A percentile compares a stretch with the other conserved stretches of the same genome.
Conservation (phyloP, 2,113 vertebrate species). For the Elaphurus davidianus region DNA sequence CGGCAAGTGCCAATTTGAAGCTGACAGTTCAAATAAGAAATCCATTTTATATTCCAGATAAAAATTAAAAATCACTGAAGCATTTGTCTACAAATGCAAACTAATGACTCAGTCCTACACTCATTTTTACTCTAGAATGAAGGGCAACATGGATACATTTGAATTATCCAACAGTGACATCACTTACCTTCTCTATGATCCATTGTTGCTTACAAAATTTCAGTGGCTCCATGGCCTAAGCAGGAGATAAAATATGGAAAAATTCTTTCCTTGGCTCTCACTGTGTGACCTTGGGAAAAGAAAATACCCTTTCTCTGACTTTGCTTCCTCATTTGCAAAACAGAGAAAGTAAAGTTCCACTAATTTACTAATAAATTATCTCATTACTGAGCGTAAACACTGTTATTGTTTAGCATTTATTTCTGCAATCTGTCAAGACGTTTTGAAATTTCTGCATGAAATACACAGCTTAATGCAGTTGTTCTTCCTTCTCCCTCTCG, state of each 20-base stretch:
- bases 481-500: neutral
- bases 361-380: constrained; percentile 69
- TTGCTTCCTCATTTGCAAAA: constrained; percentile 59
- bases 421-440: constrained; percentile 62
- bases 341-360: constrained; percentile 19
- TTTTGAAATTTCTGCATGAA: constrained; percentile 59
- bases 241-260: neutral
- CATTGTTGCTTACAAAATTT: neutral
- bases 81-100: constrained; percentile 33
- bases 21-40: neutral
- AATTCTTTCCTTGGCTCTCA: constrained; percentile 4
- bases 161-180: neutral
- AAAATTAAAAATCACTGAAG: constrained; percentile 53
- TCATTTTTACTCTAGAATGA: neutral
- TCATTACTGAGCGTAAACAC: constrained; percentile 60
- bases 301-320: constrained; percentile 20
- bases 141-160: neutral
- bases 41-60: neutral
- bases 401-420: constrained; percentile 55
- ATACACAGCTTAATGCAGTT: constrained; percentile 11
- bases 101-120: neutral
- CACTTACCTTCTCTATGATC: neutral
- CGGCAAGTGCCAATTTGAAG: neutral
- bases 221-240: neutral
- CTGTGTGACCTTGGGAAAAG: neutral